Conservation (phyloP, 2,888 invertebrate species). For the Apotomis turbidana region DNA sequence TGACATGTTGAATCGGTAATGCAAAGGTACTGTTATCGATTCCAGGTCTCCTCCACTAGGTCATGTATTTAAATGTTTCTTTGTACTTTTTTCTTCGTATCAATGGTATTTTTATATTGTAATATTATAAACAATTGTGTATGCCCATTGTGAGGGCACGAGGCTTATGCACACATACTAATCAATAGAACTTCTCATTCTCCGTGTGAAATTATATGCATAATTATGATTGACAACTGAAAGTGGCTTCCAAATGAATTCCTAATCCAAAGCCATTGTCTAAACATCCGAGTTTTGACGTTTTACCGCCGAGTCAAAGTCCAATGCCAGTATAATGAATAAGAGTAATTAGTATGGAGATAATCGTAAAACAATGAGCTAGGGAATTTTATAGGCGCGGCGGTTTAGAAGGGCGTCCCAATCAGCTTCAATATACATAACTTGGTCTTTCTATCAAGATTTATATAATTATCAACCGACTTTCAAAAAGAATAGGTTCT, state of each 20-base stretch:
- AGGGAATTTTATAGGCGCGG: conserved; percentile 2
- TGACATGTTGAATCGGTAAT: too few species aligned
- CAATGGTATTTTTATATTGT: too few species aligned
- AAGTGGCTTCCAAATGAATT: conserved; percentile 1
- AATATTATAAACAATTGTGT: too few species aligned
- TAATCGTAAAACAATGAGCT: conserved; percentile 15
- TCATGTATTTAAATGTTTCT: too few species aligned
- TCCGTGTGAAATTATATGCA: conserved; percentile 11
- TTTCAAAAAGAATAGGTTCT: too few species aligned
- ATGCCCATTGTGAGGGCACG: too few species aligned
- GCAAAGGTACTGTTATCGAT: too few species aligned
- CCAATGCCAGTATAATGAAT: conserved; percentile 26
- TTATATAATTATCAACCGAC: too few species aligned
- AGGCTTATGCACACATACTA: not conserved
- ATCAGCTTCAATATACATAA: not conserved
- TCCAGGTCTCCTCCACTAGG: too few species aligned
- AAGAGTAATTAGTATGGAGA: conserved; percentile 21
- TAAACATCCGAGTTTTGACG: conserved; percentile 4
- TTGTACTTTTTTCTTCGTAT: too few species aligned
- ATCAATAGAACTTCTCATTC: not conserved
- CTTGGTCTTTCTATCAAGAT: too few species aligned
- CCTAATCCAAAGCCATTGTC: conserved; percentile 5
- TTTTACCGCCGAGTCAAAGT: not conserved
- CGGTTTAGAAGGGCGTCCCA: not conserved
- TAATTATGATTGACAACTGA: conserved; percentile 12